A percentile compares a stretch with the other conserved stretches of the same genome.
Conservation (phyloP, 2,888 invertebrate species). For the Andrena praecox region DNA sequence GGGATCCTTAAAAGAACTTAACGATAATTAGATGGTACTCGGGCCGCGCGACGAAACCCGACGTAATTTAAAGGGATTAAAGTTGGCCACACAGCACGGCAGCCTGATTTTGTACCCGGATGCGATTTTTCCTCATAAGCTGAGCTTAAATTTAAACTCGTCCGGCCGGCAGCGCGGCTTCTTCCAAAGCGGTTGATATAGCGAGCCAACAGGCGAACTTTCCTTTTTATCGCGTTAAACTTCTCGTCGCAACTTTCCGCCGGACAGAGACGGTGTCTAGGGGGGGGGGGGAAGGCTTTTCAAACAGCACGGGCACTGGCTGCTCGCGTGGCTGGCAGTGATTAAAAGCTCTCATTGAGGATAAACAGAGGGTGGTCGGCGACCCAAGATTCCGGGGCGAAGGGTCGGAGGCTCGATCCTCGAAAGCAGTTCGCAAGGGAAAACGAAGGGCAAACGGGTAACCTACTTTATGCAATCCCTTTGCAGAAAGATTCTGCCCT, state of each 20-base stretch:
- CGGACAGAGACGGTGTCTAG: constrained; percentile 17
- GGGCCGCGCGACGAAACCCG: constrained; percentile 22
- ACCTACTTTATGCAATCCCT: no score
- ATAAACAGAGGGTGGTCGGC: constrained; percentile 17
- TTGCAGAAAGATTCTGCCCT: no score
- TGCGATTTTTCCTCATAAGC: constrained; percentile 51
- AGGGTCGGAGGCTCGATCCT: no score
- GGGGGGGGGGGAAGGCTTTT: constrained; percentile 9
- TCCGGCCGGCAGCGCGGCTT: constrained; percentile 28
- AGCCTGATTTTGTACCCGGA: constrained; percentile 28
- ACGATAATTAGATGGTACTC: constrained; percentile 41
- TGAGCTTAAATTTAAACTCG: constrained; percentile 59
- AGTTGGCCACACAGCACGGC: constrained; percentile 21
- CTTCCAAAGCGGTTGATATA: constrained; percentile 43
- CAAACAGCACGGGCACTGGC: background rate
- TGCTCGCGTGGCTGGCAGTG: constrained; percentile 4
- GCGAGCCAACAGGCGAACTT: constrained; percentile 40
- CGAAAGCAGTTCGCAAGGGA: no score
- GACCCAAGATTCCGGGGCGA: no score
- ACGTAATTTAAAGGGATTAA: constrained; percentile 44
- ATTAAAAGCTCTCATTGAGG: constrained; percentile 21
- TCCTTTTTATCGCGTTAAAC: constrained; percentile 57
- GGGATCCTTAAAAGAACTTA: constrained; percentile 5
- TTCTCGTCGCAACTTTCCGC: constrained; percentile 40
- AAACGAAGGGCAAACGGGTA: no score